Percentiles rank a stretch among this genome's conserved stretches.
phyloP scores from a whole-genome alignment of 1,140 invertebrate genomes.

The Drosophila ironensis region DNA sequence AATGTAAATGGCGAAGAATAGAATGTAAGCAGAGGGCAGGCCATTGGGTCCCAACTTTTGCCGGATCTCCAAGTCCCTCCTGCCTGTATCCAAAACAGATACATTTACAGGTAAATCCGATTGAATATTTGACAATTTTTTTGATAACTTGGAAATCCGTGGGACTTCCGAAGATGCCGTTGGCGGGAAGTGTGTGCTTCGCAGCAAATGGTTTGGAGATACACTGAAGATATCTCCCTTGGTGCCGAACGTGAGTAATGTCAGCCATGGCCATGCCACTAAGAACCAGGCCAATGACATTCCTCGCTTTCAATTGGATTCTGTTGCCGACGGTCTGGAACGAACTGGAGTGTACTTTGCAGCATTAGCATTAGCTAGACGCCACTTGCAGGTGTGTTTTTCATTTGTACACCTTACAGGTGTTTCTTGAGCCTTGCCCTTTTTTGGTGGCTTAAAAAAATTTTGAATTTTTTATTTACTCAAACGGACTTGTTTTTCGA shows the following conservation, averaged over 20 bases:
- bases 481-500: background rate
- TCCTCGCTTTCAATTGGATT: background rate
- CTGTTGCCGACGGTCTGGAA: background rate
- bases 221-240: no score
- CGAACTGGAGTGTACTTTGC: background rate
- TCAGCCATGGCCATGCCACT: no score
- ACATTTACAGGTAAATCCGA: background rate
- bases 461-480: background rate
- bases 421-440: background rate
- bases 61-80: background rate
- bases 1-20: background rate
- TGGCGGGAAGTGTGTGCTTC: background rate
- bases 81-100: background rate
- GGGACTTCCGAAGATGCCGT: background rate
- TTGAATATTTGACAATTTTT: background rate
- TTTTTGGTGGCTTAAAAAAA: background rate
- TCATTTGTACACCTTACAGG: background rate
- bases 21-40: background rate
- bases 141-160: background rate
- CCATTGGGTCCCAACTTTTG: background rate
- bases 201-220: background rate
- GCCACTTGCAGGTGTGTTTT: background rate
- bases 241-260: no score
- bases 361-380: no score
- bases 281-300: background rate